Base-by-base conservation (phyloP, 2,113 vertebrate species). In the Seriola rivoliana region DNA sequence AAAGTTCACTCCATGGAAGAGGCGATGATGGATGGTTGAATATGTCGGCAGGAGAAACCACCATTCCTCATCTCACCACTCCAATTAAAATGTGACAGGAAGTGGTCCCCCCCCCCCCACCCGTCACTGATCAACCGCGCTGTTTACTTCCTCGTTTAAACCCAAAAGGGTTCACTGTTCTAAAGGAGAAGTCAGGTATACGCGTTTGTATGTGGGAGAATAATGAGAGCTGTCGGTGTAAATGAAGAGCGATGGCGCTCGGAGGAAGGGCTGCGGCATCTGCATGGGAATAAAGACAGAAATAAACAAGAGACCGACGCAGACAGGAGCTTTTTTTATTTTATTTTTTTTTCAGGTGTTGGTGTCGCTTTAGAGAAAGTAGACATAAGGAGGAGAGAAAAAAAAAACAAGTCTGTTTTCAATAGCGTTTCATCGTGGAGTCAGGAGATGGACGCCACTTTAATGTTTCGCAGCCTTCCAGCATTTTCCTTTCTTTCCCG, bases 11-110 rank as follows among this genome's bases (percentile, higher is more conserved):
- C 14, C n/a, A 14, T 57, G 65, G 84, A 88, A 42, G 80, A 77
- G 67, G 76, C 23, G 71, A 73, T 91, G 91, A 92, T 90, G 87
- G 88, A 93, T 91, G 87, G 74, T 10, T 82, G 82, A 85, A 84
- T 85, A 36, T 76, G 86, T 78, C 58, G n/a, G 81, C 32, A 6
- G 75, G 63, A 76, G 82, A 76, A 81, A 55, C n/a, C 23, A 0
- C 69, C 79, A 84, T 90, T 90, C 81, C 79, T 92, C 92, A 91
- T 88, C 71, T 63, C 77, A 25, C 8, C 69, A 14, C 73, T 82
- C 84, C 86, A 93, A 93, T 93, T 92, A 92, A 91, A 90, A 81
- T 76, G 57, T 85, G 84, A 88, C 80, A 79, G 75, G 73, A 86
- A 85, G 68, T 88, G 60, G 25, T 12, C 58, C 82, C 70, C 9